Evolutionary conservation across 1,140 invertebrate genomes (phyloP), one percentile per base, ranked within the genome.

Genomic region (Cotesia vestalis): DNA sequence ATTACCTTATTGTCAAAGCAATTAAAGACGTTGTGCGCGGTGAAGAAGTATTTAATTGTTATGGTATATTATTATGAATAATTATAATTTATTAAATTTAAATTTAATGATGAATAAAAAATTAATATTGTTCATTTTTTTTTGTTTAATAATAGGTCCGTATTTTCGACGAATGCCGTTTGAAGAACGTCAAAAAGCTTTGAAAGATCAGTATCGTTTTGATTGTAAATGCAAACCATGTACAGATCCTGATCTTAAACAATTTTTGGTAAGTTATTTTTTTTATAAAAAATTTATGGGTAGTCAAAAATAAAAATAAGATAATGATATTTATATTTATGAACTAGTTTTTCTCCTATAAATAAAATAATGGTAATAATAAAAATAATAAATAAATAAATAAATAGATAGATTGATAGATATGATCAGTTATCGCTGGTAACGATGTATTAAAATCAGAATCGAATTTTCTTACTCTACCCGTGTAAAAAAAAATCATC

Each of bases 41-140:
- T 34, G 84, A 85, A 60, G 91, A 95, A 85, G 87, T 95, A 73
- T 89, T 88, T 55, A 94, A 94, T 83, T 94, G 93, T 81, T 95
- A 95, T 85, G 94, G 90, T 46, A 46, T 46, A 46, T 46, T 46
- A 46, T 46, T 88, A 80, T 40, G 62, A 69, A 46, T 67, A 66
- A 57, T 27, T 64, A 35, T 75, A 66, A 0, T 64, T 78, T 12
- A 34, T 35, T 34, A n/a, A 12, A 20, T 1, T 14, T 12, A 14
- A 14, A 57, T 4, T 20, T 57, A 20, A 57, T 57, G 53, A 57
- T 14, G 53, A 14, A 55, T 11, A 14, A 14, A n/a, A 20, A 17
- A 17, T 17, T 3, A 17, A 57, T 57, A 17, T 57, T 57, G 62
- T 61, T 36, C 64, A 17, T 40, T 74, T 75, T 72, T 60, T 70